These are phyloP conservation scores for Pristionchus entomophagus DNA, from an alignment of 2,888 invertebrate genomes.

Conservation along the genomic window DNA sequence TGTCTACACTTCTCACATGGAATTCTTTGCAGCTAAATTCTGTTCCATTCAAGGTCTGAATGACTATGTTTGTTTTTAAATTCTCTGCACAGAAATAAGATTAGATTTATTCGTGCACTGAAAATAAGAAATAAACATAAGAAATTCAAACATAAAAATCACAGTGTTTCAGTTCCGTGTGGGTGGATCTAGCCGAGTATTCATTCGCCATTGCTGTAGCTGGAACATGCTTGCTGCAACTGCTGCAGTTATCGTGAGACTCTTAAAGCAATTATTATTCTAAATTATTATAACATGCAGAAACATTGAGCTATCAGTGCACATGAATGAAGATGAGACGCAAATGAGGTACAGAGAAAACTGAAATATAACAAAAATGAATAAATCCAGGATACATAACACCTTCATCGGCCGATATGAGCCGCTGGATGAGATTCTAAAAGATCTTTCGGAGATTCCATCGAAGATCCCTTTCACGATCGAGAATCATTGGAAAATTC, in stretches of 20 bases:
- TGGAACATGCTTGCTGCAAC: background rate
- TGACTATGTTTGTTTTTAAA: too few species aligned
- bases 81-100: too few species aligned
- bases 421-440: too few species aligned
- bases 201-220: background rate
- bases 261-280: background rate
- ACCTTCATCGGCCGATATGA: background rate
- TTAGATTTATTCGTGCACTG: too few species aligned
- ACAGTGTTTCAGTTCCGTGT: constrained; percentile 37
- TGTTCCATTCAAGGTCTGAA: constrained; percentile 12
- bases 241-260: background rate
- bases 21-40: constrained; percentile 1
- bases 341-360: background rate
- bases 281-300: background rate
- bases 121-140: too few species aligned
- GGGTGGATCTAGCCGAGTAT: constrained; percentile 12
- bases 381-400: background rate
- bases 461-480: background rate
- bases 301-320: background rate
- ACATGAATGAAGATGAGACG: background rate
- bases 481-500: background rate
- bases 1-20: constrained; percentile 28
- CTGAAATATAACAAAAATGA: too few species aligned
- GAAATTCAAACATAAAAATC: too few species aligned
- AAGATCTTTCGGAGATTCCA: background rate